Evolutionary conservation across 2,888 invertebrate species (phyloP), one percentile per base, ranked within the genome.

Genomic region (Cistogaster globosa): DNA sequence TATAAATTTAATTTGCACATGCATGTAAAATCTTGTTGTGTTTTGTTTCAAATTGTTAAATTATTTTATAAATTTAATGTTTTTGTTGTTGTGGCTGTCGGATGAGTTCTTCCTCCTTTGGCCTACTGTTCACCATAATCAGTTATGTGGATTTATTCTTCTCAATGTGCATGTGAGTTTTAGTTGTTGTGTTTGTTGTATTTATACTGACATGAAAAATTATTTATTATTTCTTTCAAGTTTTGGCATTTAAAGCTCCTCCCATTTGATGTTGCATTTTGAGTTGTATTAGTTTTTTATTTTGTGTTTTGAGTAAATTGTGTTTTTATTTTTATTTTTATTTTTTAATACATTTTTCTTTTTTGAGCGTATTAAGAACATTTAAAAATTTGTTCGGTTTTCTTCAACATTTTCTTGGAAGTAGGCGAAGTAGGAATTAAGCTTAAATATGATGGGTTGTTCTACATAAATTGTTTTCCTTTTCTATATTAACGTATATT

Each of bases 181-280:
- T 20, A 55, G 32, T 77, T 77, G 58, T 62, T 69, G 51, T 36
- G 63, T 55, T 45, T 76, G n/a, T 63, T 65, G 69, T 63, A 65
- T 80, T 68, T 42, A 42, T 45, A 67, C 76, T 83, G 82, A 83
- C 82, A 83, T 77, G 82, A 68, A 86, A n/a, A 87, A 85, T 86
- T 86, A 87, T 87, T 87, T 87, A 87, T 87, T 87, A 86, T 85
- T 85, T 87, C 85, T 86, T 86, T 75, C 79, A 87, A 86, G 86
- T 86, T 86, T 86, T 86, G 87, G 87, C 87, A 86, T 84, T 84
- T 65, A 36, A 78, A 86, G 79, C 85, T 86, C 87, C 85, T 80
- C 87, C 87, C 79, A 83, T 87, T 87, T 83, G 87, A 86, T 86
- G 87, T 87, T 86, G 82, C 75, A 77, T 80, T 78, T 81, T 55